Evolutionary conservation across 2,888 invertebrate species (phyloP).

Genomic region (Ennomos fuscantarius): DNA sequence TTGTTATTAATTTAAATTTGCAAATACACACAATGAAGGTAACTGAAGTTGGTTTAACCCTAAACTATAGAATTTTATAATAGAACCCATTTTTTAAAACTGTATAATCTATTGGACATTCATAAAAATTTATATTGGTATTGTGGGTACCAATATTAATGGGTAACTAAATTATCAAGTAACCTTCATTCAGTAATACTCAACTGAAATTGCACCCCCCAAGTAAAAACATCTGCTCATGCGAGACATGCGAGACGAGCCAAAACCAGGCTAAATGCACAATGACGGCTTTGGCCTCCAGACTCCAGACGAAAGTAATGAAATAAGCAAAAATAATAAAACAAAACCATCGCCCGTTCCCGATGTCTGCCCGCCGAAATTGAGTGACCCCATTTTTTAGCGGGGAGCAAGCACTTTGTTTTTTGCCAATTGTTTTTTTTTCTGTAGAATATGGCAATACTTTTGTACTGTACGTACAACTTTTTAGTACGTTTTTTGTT

Average conservation of each 20-base stretch:
- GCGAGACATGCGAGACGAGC: conserved; percentile 45
- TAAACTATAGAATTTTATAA: no score
- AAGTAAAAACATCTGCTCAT: conserved; percentile 58
- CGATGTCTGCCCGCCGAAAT: conserved; percentile 54
- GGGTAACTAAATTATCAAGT: no score
- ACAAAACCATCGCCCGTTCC: conserved; percentile 31
- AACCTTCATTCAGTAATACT: no score
- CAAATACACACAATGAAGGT: no score
- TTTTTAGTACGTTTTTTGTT: no score
- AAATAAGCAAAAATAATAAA: conserved; percentile 46
- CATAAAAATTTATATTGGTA: no score
- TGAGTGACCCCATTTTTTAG: conserved; percentile 68
- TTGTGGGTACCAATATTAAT: no score
- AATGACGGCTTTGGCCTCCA: conserved; percentile 58
- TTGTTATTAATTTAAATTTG: no score
- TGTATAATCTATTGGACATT: no score
- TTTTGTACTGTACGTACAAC: not conserved
- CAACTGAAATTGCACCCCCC: no score
- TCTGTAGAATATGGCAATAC: conserved; percentile 21
- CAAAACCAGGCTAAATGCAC: conserved; percentile 57
- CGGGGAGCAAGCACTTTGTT: conserved; percentile 29
- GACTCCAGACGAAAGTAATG: conserved; percentile 71
- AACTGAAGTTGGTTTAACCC: no score
- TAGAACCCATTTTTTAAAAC: no score
- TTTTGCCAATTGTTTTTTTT: conserved; percentile 36